Evolutionary conservation across 2,888 invertebrate species (phyloP), one percentile per base, ranked within the genome.

Genomic region (Calameuta idolon): DNA sequence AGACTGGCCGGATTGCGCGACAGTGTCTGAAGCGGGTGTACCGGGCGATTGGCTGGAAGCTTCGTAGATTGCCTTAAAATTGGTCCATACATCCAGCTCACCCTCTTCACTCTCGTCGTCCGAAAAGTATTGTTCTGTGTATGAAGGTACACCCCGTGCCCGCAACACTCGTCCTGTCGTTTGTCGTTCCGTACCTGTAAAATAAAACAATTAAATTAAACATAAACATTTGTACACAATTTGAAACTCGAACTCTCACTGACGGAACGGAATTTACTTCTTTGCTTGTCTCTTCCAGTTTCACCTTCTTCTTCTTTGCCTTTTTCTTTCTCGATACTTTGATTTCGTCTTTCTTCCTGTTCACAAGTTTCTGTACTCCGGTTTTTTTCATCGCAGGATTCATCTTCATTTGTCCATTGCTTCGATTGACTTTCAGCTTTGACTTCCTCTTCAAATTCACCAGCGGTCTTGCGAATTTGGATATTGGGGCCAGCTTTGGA

Each of bases 71-170:
- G 87, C 83, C 86, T 88, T 89, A 85, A 85, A 34, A 79, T 87
- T 86, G 82, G 89, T n/a, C 91, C 90, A 90, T 81, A 86, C 85
- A 80, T 90, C 90, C 85, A 88, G 69, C 83, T 89, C 85, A 73
- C 88, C 84, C 85, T 88, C 86, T 69, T 88, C 88, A 77, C 85
- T 86, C 11, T 90, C 90, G 34, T 89, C 88, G 75, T 89, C 89
- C 34, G 89, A 90, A 77, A 87, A 89, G 75, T 90, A 81, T 74
- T 90, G 91, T 76, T 91, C 91, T 31, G 87, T 89, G 82, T 91
- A 91, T 4, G 90, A 91, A 71, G 91, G 90, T 77, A 91, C 79
- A 30, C 91, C 91, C 31, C 91, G 85, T 0, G 90, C 87, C 79
- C 91, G 88, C 37, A 91, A 76, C 15, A 91, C 91, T 84, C 91